Base-by-base conservation (phyloP, 2,888 invertebrate genomes). In the Aleiodes testaceus region DNA sequence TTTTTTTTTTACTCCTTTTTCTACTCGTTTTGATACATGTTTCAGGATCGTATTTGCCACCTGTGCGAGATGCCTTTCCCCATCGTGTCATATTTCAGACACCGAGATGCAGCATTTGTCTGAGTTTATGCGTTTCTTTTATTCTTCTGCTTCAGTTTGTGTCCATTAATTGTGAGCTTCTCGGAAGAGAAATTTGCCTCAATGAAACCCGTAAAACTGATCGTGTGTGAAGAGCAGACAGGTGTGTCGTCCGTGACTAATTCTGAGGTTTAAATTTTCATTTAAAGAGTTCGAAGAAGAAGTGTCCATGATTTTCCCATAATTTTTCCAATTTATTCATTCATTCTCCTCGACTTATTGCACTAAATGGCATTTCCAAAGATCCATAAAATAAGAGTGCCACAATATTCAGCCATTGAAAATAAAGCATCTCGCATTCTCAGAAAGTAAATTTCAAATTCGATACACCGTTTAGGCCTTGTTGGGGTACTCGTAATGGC, bases 21-120 rank as follows among this genome's bases (percentile, higher is more conserved):
- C 30, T 18, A 42, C 36, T 36, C 36, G 2, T 59, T 55, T 30
- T 55, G 7, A 14, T 36, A 42, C 18, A 42, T n/a, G 20, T 36
- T 11, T 63, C 18, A 22, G 3, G 22, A 63, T 53, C 7, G n/a
- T 53, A 65, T 70, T 70, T 65, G 69, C 69, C 69, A 70, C 64
- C 64, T 64, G 69, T 42, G 50, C 44, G 30, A 50, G 42, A 20
- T 63, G 42, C 49, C 16, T 30, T 59, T 59, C 59, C 26, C 18
- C 14, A 63, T 22, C 49, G 69, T 18, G 63, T 69, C 63, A 69
- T 69, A 69, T 69, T 69, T 63, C 52, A 69, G 50, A 61, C 16
- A 42, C 52, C 9, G 36, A 55, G 36, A 55, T 18, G 14, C 26
- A 53, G 53, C 50, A 18, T 50, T 26, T 50, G 26, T 50, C 47